Conservation (phyloP, 2,888 invertebrate genomes). For the Ormia ochracea region DNA sequence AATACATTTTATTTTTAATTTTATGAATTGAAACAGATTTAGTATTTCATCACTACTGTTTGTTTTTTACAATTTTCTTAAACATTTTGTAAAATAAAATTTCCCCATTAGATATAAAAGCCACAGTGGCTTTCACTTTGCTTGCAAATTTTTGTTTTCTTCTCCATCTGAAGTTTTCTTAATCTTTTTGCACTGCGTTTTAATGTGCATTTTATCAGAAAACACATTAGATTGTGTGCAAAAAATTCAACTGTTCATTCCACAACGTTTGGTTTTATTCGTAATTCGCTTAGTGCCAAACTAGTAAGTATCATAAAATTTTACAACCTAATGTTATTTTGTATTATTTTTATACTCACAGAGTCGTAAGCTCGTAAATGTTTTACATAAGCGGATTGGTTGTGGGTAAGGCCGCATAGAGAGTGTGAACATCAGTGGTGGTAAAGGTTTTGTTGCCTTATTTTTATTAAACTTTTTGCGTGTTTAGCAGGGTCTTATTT, state of each 20-base stretch:
- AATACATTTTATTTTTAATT: too few relatives aligned
- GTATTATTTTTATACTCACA: constrained; percentile 40
- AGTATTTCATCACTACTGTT: constrained; percentile 25
- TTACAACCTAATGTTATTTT: constrained; percentile 60
- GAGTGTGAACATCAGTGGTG: constrained; percentile 11
- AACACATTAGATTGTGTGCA: constrained; percentile 42
- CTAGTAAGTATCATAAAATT: constrained; percentile 60
- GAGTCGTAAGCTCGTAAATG: constrained; percentile 9
- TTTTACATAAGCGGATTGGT: constrained; percentile 16
- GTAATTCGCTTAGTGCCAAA: constrained; percentile 43
- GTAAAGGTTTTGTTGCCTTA: constrained; percentile 8
- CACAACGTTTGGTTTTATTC: background rate
- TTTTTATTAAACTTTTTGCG: constrained; percentile 32
- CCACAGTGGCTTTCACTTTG: constrained; percentile 34
- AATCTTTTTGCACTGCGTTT: constrained; percentile 27
- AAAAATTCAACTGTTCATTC: constrained; percentile 14
- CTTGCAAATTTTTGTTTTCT: constrained; percentile 24
- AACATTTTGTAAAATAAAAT: background rate
- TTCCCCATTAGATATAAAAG: constrained; percentile 10
- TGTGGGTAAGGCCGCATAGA: background rate
- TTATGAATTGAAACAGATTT: too few relatives aligned
- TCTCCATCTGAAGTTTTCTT: constrained; percentile 15
- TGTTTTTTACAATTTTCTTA: background rate
- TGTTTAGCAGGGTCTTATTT: constrained; percentile 29
- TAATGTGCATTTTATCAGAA: constrained; percentile 49